phyloP scores from a whole-genome alignment of 2,888 invertebrate genomes.

The Drosophila peninsularis region DNA sequence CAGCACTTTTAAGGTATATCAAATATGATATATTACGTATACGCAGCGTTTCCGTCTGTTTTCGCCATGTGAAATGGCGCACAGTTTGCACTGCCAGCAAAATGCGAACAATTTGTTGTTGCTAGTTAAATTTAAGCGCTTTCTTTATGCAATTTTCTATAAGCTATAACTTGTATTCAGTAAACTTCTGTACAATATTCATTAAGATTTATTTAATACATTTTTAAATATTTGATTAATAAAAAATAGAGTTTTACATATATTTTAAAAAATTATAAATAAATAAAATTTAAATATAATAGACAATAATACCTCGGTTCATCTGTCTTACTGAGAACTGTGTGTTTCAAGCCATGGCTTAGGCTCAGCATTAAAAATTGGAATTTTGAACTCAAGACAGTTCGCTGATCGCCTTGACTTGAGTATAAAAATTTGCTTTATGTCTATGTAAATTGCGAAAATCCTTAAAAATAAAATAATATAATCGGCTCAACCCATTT shows the following conservation, averaged over 20 bases:
- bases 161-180: background rate
- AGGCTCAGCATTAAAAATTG: background rate
- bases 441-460: constrained; percentile 63
- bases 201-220: too few species aligned
- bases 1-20: constrained; percentile 2
- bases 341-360: background rate
- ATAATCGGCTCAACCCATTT: constrained; percentile 55
- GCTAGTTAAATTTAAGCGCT: background rate
- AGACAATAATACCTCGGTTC: too few species aligned
- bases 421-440: constrained; percentile 9
- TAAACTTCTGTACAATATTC: background rate
- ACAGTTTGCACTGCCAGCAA: background rate
- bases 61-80: background rate
- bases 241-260: too few species aligned
- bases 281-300: too few species aligned
- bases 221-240: too few species aligned
- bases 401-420: constrained; percentile 3
- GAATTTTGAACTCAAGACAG: background rate
- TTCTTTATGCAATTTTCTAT: background rate
- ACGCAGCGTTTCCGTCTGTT: constrained; percentile 26
- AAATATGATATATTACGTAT: constrained; percentile 56
- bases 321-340: background rate
- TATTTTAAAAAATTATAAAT: too few species aligned
- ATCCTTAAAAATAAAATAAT: constrained; percentile 42
- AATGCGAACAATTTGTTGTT: background rate